A percentile compares a stretch with the other conserved stretches of the same genome.
Conservation (phyloP, 1,140 invertebrate species). For the Anoplophora glabripennis region DNA sequence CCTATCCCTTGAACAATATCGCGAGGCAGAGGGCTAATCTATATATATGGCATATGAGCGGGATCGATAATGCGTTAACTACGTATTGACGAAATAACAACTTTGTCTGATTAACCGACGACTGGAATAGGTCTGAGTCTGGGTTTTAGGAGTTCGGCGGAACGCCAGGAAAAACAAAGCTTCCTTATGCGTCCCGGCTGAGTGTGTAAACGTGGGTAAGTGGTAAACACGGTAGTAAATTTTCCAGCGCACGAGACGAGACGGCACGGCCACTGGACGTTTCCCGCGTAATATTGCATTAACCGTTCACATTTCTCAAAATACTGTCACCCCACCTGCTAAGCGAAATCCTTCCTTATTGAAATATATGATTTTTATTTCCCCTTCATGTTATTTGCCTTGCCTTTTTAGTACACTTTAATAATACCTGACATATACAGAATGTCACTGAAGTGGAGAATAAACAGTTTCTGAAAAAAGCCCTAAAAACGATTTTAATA, state of each 20-base stretch:
- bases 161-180: slow-evolving; percentile 46
- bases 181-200: slow-evolving; percentile 36
- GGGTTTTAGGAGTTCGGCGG: slow-evolving; percentile 24
- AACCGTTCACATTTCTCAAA: too few species aligned
- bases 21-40: too few species aligned
- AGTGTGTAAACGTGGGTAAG: slow-evolving; percentile 51
- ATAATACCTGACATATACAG: too few species aligned
- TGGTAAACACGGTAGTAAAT: slow-evolving; percentile 52
- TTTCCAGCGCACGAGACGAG: slow-evolving; percentile 40
- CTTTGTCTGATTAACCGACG: slow-evolving; percentile 41
- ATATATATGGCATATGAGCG: background rate
- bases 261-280: slow-evolving; percentile 24
- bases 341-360: too few species aligned
- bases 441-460: too few species aligned
- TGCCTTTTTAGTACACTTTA: too few species aligned
- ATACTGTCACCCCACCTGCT: too few species aligned
- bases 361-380: too few species aligned
- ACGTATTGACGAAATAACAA: slow-evolving; percentile 39
- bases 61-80: slow-evolving; percentile 37
- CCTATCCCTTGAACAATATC: too few species aligned
- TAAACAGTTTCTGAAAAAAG: too few species aligned
- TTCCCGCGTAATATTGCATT: slow-evolving; percentile 7
- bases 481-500: too few species aligned
- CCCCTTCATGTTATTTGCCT: too few species aligned
- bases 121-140: slow-evolving; percentile 15